A percentile compares a stretch with the other conserved stretches of the same genome.
These are phyloP conservation scores for Agrypnus murinus DNA, from an alignment of 2,888 invertebrate genomes.

Conservation along the genomic window DNA sequence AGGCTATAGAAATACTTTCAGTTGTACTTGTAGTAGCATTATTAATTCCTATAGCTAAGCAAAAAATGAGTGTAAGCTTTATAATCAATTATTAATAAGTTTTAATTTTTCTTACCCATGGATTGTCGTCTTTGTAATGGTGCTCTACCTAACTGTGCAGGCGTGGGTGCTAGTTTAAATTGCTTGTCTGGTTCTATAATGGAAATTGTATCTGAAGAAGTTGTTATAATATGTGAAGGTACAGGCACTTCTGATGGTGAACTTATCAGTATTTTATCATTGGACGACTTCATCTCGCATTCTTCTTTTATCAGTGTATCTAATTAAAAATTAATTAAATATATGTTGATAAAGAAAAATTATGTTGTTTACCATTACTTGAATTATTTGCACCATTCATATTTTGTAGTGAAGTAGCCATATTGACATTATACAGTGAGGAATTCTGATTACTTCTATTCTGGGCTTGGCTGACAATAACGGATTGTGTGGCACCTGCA, in stretches of 20 bases:
- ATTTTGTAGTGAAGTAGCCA: slow-evolving; percentile 13
- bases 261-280: slow-evolving; percentile 50
- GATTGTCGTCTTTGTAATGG: slow-evolving; percentile 91
- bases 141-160: slow-evolving; percentile 93
- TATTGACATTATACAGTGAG: slow-evolving; percentile 11
- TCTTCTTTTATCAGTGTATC: slow-evolving; percentile 37
- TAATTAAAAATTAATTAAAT: slow-evolving; percentile 2
- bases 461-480: slow-evolving; percentile 74
- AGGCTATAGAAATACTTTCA: slow-evolving; percentile 42
- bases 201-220: slow-evolving; percentile 44
- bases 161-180: slow-evolving; percentile 93
- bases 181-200: slow-evolving; percentile 60
- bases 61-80: slow-evolving; percentile 3
- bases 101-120: slow-evolving; percentile 75
- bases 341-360: neutral
- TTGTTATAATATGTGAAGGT: slow-evolving; percentile 52
- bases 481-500: slow-evolving; percentile 71
- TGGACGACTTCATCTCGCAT: slow-evolving; percentile 26
- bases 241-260: slow-evolving; percentile 58
- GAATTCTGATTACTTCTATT: slow-evolving; percentile 52
- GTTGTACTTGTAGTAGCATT: slow-evolving; percentile 41
- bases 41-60: slow-evolving; percentile 51
- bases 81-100: slow-evolving; percentile 14
- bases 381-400: slow-evolving; percentile 27
- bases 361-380: slow-evolving; percentile 47